Evolutionary conservation across 2,113 vertebrate species (phyloP).

Genomic region (Datnioides undecimradiatus): DNA sequence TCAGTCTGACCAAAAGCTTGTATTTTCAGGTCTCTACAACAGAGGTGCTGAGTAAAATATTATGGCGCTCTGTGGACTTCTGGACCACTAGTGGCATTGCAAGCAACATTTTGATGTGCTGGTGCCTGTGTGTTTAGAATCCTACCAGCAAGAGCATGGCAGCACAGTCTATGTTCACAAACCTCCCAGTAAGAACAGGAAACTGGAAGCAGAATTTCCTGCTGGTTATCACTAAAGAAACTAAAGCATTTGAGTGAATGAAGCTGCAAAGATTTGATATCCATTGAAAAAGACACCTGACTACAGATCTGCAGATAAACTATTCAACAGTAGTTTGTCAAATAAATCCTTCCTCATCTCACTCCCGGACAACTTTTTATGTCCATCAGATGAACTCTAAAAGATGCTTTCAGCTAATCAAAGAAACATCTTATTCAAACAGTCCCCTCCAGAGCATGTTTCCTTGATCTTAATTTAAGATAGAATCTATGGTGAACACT

Average conservation of each 20-base stretch:
- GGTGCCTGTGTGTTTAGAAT: not conserved
- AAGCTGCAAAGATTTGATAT: conserved; percentile 13
- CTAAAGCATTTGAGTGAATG: conserved; percentile 1
- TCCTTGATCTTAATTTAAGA: conserved; percentile 80
- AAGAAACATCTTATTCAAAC: conserved; percentile 66
- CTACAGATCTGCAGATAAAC: conserved; percentile 1
- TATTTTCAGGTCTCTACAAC: not conserved
- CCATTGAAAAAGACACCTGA: conserved; percentile 1
- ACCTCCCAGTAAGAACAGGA: not conserved
- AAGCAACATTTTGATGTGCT: not conserved
- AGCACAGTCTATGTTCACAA: not conserved
- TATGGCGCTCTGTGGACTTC: conserved; percentile 23
- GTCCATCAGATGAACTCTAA: conserved; percentile 58
- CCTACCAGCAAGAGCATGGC: not conserved
- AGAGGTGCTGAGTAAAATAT: not conserved
- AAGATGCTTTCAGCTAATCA: conserved; percentile 63
- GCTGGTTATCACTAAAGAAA: not conserved
- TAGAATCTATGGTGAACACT: conserved; percentile 70
- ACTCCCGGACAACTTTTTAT: conserved; percentile 44
- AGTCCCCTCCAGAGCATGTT: conserved; percentile 56
- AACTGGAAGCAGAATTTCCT: not conserved
- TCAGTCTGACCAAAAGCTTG: not conserved
- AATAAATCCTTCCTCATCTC: conserved; percentile 41
- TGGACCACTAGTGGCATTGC: not conserved
- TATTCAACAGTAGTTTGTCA: conserved; percentile 38